Percentiles rank a stretch among this genome's conserved stretches.
These are phyloP conservation scores for Enteromius argenteus DNA, from an alignment of 2,797 vertebrate genomes.

Conservation along the genomic window DNA sequence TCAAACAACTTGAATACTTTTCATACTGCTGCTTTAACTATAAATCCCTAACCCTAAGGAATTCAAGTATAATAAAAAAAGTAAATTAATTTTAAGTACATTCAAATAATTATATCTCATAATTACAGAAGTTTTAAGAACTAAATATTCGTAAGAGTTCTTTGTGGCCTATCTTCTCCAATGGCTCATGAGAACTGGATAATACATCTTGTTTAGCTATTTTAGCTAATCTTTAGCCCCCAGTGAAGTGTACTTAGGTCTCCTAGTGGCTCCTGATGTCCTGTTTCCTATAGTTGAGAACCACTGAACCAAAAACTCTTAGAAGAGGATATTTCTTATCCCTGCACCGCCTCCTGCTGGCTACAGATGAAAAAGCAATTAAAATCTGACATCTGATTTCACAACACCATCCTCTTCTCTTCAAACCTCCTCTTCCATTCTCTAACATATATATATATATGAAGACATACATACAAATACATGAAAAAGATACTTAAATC, in stretches of 20 bases:
- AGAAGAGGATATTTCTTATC: slow-evolving; percentile 32
- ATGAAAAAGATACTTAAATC: not conserved
- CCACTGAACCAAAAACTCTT: not conserved
- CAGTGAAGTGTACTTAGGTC: not conserved
- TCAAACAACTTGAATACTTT: not conserved
- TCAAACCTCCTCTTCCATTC: not conserved
- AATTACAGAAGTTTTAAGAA: not conserved
- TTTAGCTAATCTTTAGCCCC: not conserved
- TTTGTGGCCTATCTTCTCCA: not conserved
- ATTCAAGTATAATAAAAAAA: not conserved
- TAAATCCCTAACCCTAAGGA: not conserved
- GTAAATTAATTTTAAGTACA: not conserved
- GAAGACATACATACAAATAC: not conserved
- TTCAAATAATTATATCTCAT: not conserved
- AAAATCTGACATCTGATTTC: not conserved
- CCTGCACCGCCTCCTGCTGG: slow-evolving; percentile 74
- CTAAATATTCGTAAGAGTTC: not conserved
- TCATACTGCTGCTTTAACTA: not conserved
- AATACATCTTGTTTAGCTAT: not conserved
- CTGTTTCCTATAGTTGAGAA: not conserved
- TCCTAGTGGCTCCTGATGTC: not conserved
- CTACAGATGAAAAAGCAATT: slow-evolving; percentile 28
- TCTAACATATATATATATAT: no score
- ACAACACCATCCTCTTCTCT: not conserved
- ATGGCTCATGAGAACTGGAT: no score